A percentile compares a stretch with the other conserved stretches of the same genome.
Conservation (phyloP, 2,888 invertebrate species). For the Sthenelais limicola region DNA sequence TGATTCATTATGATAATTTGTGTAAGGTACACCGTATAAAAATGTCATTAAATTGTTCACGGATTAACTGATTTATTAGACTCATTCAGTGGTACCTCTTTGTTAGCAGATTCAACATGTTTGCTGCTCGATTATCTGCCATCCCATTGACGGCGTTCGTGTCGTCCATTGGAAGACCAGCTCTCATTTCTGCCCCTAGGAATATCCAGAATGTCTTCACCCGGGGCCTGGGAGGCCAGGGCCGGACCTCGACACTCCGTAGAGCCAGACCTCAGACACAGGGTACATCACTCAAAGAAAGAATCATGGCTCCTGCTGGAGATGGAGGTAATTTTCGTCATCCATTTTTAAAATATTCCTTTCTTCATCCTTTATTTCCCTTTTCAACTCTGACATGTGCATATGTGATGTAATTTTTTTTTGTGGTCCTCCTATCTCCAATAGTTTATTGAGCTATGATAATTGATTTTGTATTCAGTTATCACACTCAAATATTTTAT, state of each 20-base stretch:
- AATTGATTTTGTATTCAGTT: too few species aligned
- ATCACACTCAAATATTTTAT: too few species aligned
- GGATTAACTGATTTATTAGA: too few species aligned
- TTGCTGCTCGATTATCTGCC: slow-evolving; percentile 8
- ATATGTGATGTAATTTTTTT: too few species aligned
- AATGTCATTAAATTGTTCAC: too few species aligned
- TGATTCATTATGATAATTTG: too few species aligned
- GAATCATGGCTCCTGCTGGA: slow-evolving; percentile 52
- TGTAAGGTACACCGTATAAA: too few species aligned
- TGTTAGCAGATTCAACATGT: too few species aligned
- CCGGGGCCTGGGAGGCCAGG: slow-evolving; percentile 3
- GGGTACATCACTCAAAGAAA: slow-evolving; percentile 47
- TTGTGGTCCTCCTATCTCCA: too few species aligned
- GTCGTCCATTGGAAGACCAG: slow-evolving; percentile 2
- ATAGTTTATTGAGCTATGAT: too few species aligned
- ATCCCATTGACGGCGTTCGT: not conserved
- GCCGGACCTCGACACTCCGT: slow-evolving; percentile 41
- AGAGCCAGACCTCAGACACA: slow-evolving; percentile 9
- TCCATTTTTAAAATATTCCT: not conserved
- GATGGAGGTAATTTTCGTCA: slow-evolving; percentile 43
- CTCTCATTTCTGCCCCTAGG: not conserved
- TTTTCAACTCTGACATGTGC: too few species aligned
- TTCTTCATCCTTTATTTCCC: not conserved
- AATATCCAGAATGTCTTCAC: not conserved
- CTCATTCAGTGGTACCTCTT: too few species aligned